A percentile compares a stretch with the other conserved stretches of the same genome.
Conservation (phyloP, 30 jellyfish, hydroid and myxozoan species). For the Aurelia aurita complex sp. Pacific region DNA sequence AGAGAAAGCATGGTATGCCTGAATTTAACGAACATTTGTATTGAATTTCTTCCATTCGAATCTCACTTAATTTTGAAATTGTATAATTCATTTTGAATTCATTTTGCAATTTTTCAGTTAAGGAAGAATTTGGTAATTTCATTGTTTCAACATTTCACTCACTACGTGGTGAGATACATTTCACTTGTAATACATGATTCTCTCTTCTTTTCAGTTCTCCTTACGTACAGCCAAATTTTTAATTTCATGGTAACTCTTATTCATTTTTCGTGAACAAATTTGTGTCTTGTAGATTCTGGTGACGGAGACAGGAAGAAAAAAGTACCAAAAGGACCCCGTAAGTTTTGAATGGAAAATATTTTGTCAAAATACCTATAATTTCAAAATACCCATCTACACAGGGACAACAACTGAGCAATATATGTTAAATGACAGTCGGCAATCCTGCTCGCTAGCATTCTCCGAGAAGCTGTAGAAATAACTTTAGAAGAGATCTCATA, state of each 20-base stretch:
- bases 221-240: background rate
- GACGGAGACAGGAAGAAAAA: slow-evolving; percentile 42
- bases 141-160: no score
- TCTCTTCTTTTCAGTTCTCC: no score
- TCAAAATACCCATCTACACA: background rate
- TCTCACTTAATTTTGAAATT: background rate
- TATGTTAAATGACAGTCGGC: background rate
- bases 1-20: slow-evolving; percentile 39
- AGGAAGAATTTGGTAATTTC: no score
- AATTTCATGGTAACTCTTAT: background rate
- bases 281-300: slow-evolving; percentile 4
- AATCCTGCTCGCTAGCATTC: no score
- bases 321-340: slow-evolving; percentile 96
- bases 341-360: background rate
- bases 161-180: no score
- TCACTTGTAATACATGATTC: no score
- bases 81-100: no score
- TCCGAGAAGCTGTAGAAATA: no score
- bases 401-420: background rate
- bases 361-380: background rate
- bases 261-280: background rate
- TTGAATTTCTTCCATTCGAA: background rate
- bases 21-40: background rate
- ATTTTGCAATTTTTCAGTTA: no score
- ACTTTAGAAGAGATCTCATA: no score